Percentiles rank a stretch among this genome's conserved stretches.
These are phyloP conservation scores for Paramormyrops kingsleyae DNA, from an alignment of 2,113 vertebrate species.

Conservation along the genomic window DNA sequence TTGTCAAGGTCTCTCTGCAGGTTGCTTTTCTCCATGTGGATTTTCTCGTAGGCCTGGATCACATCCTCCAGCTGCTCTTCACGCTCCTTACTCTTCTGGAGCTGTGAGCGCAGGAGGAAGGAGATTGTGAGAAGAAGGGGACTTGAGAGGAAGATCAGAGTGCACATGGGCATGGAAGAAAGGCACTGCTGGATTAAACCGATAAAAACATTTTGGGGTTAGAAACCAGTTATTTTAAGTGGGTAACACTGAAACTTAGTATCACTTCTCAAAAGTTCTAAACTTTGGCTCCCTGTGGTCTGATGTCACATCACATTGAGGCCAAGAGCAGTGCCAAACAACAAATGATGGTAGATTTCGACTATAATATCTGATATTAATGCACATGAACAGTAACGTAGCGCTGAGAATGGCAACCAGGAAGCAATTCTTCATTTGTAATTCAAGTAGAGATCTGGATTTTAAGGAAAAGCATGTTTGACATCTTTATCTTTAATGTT, in stretches of 20 bases:
- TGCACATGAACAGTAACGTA: neutral
- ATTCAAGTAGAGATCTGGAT: neutral
- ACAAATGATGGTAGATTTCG: neutral
- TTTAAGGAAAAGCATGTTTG: neutral
- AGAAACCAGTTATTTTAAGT: neutral
- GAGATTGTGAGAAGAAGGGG: neutral
- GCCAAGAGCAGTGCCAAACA: neutral
- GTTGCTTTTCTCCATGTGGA: conserved; percentile 91
- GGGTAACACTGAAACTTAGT: neutral
- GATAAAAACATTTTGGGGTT: neutral
- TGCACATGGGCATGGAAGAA: neutral
- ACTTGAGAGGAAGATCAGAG: too few species aligned
- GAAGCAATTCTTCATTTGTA: neutral
- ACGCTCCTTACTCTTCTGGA: conserved; percentile 89
- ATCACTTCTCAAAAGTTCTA: neutral
- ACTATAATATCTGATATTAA: neutral
- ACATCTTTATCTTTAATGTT: neutral
- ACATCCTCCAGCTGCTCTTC: conserved; percentile 94
- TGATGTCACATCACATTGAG: neutral
- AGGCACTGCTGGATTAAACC: neutral
- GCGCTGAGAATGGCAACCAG: neutral
- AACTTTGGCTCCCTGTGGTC: neutral
- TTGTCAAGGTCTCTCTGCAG: conserved; percentile 87
- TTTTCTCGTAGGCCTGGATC: conserved; percentile 95
- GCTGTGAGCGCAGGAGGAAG: conserved; percentile 46